Evolutionary conservation across 2,888 invertebrate genomes (phyloP).

Genomic region (Buathra laborator): DNA sequence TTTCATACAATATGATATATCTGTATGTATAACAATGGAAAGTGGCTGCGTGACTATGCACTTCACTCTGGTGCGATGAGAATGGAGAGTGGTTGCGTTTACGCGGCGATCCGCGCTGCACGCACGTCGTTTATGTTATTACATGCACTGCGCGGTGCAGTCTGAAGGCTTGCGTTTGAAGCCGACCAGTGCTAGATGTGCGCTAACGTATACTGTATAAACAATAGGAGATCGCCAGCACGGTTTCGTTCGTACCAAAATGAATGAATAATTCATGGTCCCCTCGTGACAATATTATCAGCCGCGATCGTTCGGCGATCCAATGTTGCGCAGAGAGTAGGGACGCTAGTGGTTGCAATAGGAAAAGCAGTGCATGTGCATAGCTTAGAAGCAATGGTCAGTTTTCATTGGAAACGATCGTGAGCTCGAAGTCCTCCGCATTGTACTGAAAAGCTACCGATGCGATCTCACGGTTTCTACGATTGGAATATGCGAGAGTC

Average conservation of each 20-base stretch:
- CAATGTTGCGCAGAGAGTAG: not conserved
- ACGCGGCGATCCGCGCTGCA: constrained; percentile 30
- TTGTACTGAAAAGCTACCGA: too few relatives aligned
- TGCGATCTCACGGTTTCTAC: too few relatives aligned
- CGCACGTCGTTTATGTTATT: constrained; percentile 58
- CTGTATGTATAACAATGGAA: not conserved
- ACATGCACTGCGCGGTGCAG: constrained; percentile 5
- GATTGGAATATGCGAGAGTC: too few relatives aligned
- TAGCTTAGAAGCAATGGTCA: too few relatives aligned
- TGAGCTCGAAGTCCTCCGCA: too few relatives aligned
- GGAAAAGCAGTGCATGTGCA: too few relatives aligned
- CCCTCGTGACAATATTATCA: constrained; percentile 30
- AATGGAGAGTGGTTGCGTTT: constrained; percentile 50
- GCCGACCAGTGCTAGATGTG: constrained; percentile 2
- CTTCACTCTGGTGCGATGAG: constrained; percentile 40
- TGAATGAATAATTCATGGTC: constrained; percentile 46
- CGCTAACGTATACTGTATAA: constrained; percentile 26
- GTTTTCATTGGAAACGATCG: too few relatives aligned
- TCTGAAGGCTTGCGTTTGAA: constrained; percentile 2
- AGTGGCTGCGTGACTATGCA: constrained; percentile 50
- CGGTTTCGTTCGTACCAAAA: constrained; percentile 31
- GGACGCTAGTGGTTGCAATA: not conserved
- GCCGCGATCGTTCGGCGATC: constrained; percentile 8
- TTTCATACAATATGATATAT: not conserved
- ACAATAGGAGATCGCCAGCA: constrained; percentile 6